phyloP scores from a whole-genome alignment of 1,140 invertebrate genomes.

The Diorhabda carinulata region DNA sequence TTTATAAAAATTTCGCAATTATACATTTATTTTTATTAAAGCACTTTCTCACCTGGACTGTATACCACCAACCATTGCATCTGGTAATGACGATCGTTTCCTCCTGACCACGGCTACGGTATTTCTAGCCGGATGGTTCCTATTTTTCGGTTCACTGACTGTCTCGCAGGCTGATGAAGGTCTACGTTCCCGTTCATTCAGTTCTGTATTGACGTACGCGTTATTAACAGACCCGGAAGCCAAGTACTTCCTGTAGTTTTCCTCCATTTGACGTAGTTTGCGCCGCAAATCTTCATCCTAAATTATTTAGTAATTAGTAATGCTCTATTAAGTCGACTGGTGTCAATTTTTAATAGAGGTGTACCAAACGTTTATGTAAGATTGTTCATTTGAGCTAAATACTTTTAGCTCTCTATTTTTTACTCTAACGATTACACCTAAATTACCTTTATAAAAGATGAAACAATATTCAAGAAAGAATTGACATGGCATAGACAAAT shows the following conservation, averaged over 20 bases:
- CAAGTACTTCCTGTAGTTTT: slow-evolving; percentile 36
- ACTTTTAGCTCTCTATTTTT: too few species aligned
- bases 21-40: neutral
- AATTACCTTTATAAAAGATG: too few species aligned
- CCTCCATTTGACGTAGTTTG: slow-evolving; percentile 34
- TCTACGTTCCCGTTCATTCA: slow-evolving; percentile 22
- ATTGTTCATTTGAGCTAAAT: too few species aligned
- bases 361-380: too few species aligned
- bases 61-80: neutral
- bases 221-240: slow-evolving; percentile 33
- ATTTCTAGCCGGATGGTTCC: slow-evolving; percentile 25
- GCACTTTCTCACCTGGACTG: slow-evolving; percentile 5
- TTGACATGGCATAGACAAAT: too few species aligned
- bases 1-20: neutral
- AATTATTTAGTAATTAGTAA: neutral
- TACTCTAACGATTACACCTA: too few species aligned
- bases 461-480: too few species aligned
- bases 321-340: too few species aligned
- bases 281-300: slow-evolving; percentile 28
- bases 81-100: slow-evolving; percentile 22
- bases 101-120: slow-evolving; percentile 27
- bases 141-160: slow-evolving; percentile 13
- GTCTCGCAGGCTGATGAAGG: slow-evolving; percentile 31
- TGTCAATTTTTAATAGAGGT: too few species aligned
- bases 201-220: slow-evolving; percentile 32